Percentiles rank a stretch among this genome's conserved stretches.
These are phyloP conservation scores for Dusona sp. DNA, from an alignment of 2,888 invertebrate genomes.

Conservation along the genomic window DNA sequence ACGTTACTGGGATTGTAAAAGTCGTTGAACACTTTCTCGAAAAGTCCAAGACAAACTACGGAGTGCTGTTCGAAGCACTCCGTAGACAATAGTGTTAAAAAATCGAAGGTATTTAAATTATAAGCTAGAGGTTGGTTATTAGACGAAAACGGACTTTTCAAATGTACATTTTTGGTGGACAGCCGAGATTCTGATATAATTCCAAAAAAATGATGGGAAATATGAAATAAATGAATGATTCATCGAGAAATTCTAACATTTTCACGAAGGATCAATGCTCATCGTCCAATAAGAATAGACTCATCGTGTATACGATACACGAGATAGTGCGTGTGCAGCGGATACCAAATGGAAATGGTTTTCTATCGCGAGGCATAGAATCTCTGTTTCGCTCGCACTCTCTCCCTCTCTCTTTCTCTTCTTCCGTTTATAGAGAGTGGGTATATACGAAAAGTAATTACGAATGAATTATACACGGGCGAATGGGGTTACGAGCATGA, in stretches of 20 bases:
- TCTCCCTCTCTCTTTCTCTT: conserved; percentile 16
- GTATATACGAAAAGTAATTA: conserved; percentile 79
- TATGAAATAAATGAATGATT: conserved; percentile 34
- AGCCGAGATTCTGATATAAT: conserved; percentile 51
- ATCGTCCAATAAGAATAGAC: conserved; percentile 17
- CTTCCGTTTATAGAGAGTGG: conserved; percentile 65
- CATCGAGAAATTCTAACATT: conserved; percentile 41
- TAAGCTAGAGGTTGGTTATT: not conserved
- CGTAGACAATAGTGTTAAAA: not conserved
- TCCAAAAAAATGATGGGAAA: conserved; percentile 28
- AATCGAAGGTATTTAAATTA: not conserved
- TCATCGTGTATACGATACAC: not conserved
- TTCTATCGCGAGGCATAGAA: conserved; percentile 55
- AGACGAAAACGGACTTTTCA: too few species aligned
- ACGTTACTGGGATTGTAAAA: not conserved
- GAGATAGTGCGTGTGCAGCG: not conserved
- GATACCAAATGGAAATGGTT: conserved; percentile 59
- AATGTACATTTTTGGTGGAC: not conserved
- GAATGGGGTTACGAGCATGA: conserved; percentile 78
- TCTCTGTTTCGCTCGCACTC: not conserved
- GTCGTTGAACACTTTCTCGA: not conserved
- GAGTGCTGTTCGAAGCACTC: not conserved
- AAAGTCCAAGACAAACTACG: not conserved
- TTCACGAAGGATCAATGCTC: not conserved
- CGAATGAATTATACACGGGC: conserved; percentile 79